Evolutionary conservation across 2,888 invertebrate genomes (phyloP).

Genomic region (Dryobotodes eremita): DNA sequence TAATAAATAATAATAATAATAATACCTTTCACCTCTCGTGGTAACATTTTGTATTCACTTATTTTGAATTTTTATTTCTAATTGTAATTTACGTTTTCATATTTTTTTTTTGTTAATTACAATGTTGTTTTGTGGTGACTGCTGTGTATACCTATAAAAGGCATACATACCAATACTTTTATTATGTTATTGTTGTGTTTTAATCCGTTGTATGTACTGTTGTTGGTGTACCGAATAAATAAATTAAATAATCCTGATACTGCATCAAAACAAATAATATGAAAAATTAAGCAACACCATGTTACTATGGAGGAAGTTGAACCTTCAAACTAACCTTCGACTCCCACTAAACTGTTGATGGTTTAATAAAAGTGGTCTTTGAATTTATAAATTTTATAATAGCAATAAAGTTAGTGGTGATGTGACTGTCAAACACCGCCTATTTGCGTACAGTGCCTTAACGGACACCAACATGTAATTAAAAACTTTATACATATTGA

Average conservation of each 20-base stretch:
- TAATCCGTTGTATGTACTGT: no score
- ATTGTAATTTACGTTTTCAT: no score
- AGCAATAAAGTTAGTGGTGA: constrained; percentile 43
- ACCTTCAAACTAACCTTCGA: constrained; percentile 32
- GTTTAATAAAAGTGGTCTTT: constrained; percentile 30
- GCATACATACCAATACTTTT: no score
- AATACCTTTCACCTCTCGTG: no score
- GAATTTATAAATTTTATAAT: constrained; percentile 55
- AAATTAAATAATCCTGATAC: not conserved
- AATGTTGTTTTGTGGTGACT: no score
- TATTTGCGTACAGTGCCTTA: constrained; percentile 29
- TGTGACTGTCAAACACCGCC: constrained; percentile 36
- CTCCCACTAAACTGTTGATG: constrained; percentile 18
- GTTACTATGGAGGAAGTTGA: constrained; percentile 22
- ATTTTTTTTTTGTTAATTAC: no score
- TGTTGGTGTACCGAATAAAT: no score
- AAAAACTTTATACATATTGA: constrained; percentile 43
- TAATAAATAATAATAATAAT: no score
- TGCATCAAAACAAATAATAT: not conserved
- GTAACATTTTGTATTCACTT: no score
- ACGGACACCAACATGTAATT: constrained; percentile 28
- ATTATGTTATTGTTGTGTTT: no score
- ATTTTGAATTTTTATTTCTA: no score
- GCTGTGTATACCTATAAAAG: no score
- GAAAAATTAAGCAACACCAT: not conserved